These are phyloP conservation scores for Conus canariensis DNA, from an alignment of 2,888 invertebrate species.

Conservation along the genomic window DNA sequence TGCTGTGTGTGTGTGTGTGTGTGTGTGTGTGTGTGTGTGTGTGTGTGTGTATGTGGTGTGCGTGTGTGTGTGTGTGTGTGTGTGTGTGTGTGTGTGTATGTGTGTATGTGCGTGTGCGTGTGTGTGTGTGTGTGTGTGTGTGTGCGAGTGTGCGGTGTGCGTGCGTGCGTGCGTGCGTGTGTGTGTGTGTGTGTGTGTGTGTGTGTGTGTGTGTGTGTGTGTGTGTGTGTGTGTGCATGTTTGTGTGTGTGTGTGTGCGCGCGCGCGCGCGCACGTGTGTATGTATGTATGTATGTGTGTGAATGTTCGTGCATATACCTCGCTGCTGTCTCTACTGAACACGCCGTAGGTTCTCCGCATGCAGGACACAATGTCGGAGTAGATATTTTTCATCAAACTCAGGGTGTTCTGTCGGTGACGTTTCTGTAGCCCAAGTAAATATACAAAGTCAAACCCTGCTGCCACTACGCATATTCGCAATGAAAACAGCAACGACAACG, in stretches of 20 bases:
- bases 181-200: background rate
- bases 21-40: too few relatives aligned
- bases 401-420: conserved; percentile 2
- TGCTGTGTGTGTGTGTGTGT: too few relatives aligned
- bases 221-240: background rate
- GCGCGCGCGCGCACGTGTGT: background rate
- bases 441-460: too few relatives aligned
- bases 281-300: background rate
- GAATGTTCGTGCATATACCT: background rate
- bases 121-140: too few relatives aligned
- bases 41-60: too few relatives aligned
- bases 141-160: background rate
- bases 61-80: too few relatives aligned
- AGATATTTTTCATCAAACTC: conserved; percentile 7
- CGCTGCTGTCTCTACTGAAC: conserved; percentile 25
- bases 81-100: too few relatives aligned
- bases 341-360: conserved; percentile 19
- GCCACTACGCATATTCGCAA: too few relatives aligned
- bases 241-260: background rate
- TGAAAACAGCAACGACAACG: too few relatives aligned
- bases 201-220: background rate
- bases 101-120: too few relatives aligned
- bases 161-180: background rate
- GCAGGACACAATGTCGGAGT: background rate
- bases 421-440: background rate